A percentile compares a stretch with the other conserved stretches of the same genome.
phyloP scores from a whole-genome alignment of 2,888 invertebrate species.

The Galerucella pusilla region DNA sequence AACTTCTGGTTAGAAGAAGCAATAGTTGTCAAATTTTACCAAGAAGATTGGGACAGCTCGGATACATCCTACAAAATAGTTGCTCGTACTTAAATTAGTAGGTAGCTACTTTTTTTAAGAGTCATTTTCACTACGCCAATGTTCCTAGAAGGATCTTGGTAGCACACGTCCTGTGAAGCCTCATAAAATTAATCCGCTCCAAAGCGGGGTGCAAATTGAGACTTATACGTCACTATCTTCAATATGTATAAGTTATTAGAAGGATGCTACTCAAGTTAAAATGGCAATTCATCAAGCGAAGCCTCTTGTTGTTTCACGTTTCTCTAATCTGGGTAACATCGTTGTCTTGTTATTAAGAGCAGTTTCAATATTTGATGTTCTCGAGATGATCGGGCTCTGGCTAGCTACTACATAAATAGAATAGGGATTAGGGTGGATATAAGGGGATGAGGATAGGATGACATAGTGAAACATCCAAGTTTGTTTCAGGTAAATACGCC shows the following conservation, averaged over 20 bases:
- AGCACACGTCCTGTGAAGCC: constrained; percentile 12
- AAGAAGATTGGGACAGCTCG: too few species aligned
- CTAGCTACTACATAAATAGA: constrained; percentile 30
- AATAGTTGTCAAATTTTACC: too few species aligned
- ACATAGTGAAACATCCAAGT: too few species aligned
- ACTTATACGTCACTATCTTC: constrained; percentile 30
- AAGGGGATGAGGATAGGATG: too few species aligned
- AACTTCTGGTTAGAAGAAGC: too few species aligned
- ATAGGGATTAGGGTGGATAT: neutral
- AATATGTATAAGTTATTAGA: constrained; percentile 37
- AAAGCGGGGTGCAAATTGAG: constrained; percentile 21
- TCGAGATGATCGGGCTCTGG: constrained; percentile 32
- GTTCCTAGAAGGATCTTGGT: neutral
- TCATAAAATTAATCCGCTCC: constrained; percentile 23
- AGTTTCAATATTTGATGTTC: constrained; percentile 40
- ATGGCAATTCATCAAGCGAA: constrained; percentile 24
- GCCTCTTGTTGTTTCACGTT: constrained; percentile 19
- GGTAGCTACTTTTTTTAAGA: neutral
- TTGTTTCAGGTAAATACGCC: too few species aligned
- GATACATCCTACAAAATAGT: too few species aligned
- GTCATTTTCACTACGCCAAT: neutral
- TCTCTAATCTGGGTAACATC: constrained; percentile 38
- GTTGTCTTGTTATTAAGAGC: constrained; percentile 38
- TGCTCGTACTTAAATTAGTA: too few species aligned
- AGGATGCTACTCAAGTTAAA: constrained; percentile 31